These are phyloP conservation scores for Polydrusus pterygomalis DNA, from an alignment of 2,888 invertebrate species.

Conservation along the genomic window DNA sequence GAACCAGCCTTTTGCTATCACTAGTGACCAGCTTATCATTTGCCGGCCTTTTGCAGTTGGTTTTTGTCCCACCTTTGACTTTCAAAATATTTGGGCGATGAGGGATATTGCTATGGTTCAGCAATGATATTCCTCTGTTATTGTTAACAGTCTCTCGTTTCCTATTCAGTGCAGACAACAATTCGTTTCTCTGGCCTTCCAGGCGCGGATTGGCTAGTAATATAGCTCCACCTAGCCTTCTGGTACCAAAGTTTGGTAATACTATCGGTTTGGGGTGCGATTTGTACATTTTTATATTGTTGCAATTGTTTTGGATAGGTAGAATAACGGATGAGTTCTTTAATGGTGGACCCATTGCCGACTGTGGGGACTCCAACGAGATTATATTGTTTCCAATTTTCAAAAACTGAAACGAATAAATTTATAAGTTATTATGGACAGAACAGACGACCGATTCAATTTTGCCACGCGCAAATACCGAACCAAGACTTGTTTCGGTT, in stretches of 20 bases:
- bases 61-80: constrained; percentile 63
- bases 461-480: too few species aligned
- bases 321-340: constrained; percentile 65
- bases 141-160: constrained; percentile 61
- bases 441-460: too few species aligned
- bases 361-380: constrained; percentile 64
- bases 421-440: neutral
- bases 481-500: too few species aligned
- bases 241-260: constrained; percentile 75
- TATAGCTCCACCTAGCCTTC: constrained; percentile 76
- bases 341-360: constrained; percentile 62
- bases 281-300: constrained; percentile 70
- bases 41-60: constrained; percentile 65
- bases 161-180: constrained; percentile 65
- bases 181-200: constrained; percentile 68
- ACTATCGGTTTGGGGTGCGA: constrained; percentile 78
- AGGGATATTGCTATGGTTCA: constrained; percentile 58
- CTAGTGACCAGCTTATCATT: constrained; percentile 64
- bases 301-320: constrained; percentile 63
- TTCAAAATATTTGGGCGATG: constrained; percentile 66
- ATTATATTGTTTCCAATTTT: constrained; percentile 65
- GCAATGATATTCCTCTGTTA: constrained; percentile 60
- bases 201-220: constrained; percentile 72
- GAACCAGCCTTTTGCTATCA: constrained; percentile 65
- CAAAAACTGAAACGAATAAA: constrained; percentile 61